Conservation (phyloP, 2,113 vertebrate genomes). For the Cricetomys ansorgei region DNA sequence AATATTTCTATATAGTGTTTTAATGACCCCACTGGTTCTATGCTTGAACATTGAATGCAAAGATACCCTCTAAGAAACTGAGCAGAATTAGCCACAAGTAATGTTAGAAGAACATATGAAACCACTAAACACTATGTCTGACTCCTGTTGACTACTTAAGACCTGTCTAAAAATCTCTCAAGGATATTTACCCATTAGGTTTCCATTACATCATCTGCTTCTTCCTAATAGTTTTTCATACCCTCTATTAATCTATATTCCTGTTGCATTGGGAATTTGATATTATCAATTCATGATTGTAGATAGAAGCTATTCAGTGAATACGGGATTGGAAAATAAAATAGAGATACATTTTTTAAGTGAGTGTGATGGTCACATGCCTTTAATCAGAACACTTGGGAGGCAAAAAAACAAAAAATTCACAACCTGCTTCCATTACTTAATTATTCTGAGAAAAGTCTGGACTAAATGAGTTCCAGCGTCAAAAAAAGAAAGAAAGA, state of each 20-base stretch:
- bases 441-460: background rate
- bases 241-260: background rate
- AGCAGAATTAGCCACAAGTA: background rate
- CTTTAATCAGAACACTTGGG: background rate
- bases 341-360: background rate
- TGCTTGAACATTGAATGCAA: background rate
- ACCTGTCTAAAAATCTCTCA: background rate
- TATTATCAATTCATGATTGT: constrained; percentile 30
- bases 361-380: background rate
- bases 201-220: background rate
- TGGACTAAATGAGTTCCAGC: background rate
- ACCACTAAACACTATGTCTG: background rate
- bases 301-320: background rate
- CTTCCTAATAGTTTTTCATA: background rate
- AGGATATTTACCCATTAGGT: constrained; percentile 15
- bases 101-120: background rate
- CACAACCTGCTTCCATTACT: background rate
- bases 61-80: background rate
- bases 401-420: background rate
- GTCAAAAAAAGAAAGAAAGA: background rate
- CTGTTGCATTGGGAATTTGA: constrained; percentile 7
- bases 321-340: background rate
- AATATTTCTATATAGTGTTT: background rate
- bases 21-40: background rate
- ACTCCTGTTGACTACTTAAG: background rate